Base-by-base conservation (phyloP, 2,797 vertebrate species). In the Hippopotamyrus pictus region DNA sequence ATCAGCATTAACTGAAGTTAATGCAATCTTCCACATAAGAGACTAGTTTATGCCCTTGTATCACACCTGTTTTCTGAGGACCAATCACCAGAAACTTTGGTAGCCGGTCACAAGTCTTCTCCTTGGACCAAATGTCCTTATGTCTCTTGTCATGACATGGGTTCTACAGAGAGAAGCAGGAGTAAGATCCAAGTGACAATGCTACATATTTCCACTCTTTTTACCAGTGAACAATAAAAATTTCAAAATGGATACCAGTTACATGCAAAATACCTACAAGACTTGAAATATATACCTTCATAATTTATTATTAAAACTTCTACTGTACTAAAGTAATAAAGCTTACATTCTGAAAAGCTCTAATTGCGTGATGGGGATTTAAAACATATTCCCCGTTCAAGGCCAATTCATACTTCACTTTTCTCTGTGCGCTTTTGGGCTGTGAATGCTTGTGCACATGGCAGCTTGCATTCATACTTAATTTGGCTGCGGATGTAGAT, bases 101-200 rank as follows among this genome's bases (percentile, higher is more conserved):
- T 69, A 97, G 96, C 51, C 96, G 94, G 93, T 97, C 97, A 86
- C 97, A 97, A 0, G 97, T 97, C 93, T 97, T 97, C 94, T 97
- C 97, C 93, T 97, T 97, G 22, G 97, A 97, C 97, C 97, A 97
- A 92, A 97, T 97, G 92, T 97, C 97, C 92, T 97, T 97, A 93
- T 97, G 97, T 82, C 97, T 95, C 93, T 97, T 97, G 91, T 97
- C 97, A 86, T 97, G 96, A 89, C 97, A 97, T 88, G 97, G 97
- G 91, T 97, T 97, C 97, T 97, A 92, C 91, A 79, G 92, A 65
- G 29, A 73, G 65, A 37, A 37, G 29, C 29, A 89, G 19, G 90
- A 88, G 69, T 54, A 19, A 48, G 41, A 46, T 53, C 69, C 48
- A 79, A 33, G 19, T 3, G 3, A 29, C 17, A 84, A 33, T 83